A percentile compares a stretch with the other conserved stretches of the same genome.
Conservation (phyloP, 2,113 vertebrate genomes). For the Sylvietta virens region DNA sequence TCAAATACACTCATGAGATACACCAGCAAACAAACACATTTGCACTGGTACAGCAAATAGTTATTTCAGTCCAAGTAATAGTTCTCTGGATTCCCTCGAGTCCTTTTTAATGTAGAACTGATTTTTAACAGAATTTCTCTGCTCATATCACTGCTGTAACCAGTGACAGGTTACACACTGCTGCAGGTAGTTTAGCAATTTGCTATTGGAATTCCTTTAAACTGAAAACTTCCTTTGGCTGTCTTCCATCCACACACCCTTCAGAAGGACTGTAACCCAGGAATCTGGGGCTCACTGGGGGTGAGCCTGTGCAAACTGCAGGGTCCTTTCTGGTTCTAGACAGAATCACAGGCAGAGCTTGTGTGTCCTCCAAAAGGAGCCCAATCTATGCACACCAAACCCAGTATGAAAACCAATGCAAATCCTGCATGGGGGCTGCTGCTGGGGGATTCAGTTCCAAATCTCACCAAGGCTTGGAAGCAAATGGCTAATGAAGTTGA, state of each 20-base stretch:
- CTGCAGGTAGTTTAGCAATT: not conserved
- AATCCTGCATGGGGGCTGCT: not conserved
- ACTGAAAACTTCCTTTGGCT: not conserved
- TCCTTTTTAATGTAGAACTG: constrained; percentile 5
- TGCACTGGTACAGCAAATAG: not conserved
- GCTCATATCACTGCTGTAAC: not conserved
- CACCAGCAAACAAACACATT: not conserved
- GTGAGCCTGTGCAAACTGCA: not conserved
- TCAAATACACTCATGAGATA: not conserved
- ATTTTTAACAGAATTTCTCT: constrained; percentile 19
- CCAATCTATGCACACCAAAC: not conserved
- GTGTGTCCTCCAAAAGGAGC: not conserved
- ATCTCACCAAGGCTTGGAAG: not conserved
- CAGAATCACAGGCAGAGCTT: not conserved
- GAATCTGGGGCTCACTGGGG: not conserved
- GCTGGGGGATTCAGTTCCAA: not conserved
- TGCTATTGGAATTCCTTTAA: not conserved
- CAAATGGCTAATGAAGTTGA: not conserved
- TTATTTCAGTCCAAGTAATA: not conserved
- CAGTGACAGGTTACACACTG: not conserved
- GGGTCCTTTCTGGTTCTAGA: not conserved
- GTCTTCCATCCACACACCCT: not conserved
- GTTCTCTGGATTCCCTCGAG: not conserved
- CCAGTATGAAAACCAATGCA: not conserved
- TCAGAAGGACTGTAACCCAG: not conserved